Percentiles rank a stretch among this genome's conserved stretches.
phyloP scores from a whole-genome alignment of 2,797 vertebrate genomes.

The Merluccius polli region DNA sequence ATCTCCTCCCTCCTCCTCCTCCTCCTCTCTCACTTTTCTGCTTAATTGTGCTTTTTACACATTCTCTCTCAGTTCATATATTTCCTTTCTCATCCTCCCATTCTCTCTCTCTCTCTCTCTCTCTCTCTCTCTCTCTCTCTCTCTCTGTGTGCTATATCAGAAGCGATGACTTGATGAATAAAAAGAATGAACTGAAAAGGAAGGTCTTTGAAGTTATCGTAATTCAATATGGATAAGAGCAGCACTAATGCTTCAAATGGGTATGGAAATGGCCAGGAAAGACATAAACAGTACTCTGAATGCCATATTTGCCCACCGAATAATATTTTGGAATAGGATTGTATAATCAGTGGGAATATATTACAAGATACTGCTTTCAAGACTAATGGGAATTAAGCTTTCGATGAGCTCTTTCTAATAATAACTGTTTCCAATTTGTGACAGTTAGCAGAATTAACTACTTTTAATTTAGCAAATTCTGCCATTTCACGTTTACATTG shows the following conservation, averaged over 20 bases:
- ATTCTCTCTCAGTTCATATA: neutral
- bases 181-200: slow-evolving; percentile 37
- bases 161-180: slow-evolving; percentile 38
- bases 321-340: slow-evolving; percentile 24
- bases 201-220: slow-evolving; percentile 53
- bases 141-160: slow-evolving; percentile 21
- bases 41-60: neutral
- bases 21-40: neutral
- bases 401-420: neutral
- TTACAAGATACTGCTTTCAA: neutral
- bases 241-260: slow-evolving; percentile 27
- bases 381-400: neutral
- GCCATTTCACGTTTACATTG: neutral
- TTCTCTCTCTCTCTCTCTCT: slow-evolving; percentile 9
- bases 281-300: slow-evolving; percentile 10
- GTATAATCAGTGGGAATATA: neutral
- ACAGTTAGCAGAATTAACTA: too few species aligned
- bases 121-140: slow-evolving; percentile 22
- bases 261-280: slow-evolving; percentile 49
- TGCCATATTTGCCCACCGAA: slow-evolving; percentile 30
- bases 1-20: slow-evolving; percentile 7
- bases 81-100: neutral
- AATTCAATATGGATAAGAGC: slow-evolving; percentile 37
- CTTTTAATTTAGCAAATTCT: too few species aligned
- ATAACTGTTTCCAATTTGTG: neutral